A percentile compares a stretch with the other conserved stretches of the same genome.
phyloP scores from a whole-genome alignment of 1,140 invertebrate species.

The Micrasema minimum region DNA sequence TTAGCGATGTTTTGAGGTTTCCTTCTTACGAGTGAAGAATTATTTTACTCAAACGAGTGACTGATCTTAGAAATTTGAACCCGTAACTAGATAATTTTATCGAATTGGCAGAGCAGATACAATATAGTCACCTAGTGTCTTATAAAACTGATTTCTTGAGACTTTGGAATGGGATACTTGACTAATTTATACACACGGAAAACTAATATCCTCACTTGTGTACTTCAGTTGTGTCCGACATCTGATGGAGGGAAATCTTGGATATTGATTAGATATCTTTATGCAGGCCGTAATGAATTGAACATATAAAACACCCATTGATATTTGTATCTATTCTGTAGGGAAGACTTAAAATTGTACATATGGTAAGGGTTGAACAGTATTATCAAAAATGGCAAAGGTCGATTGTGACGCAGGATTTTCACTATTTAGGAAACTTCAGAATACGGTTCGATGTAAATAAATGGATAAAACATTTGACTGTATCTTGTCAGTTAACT shows the following conservation, averaged over 20 bases:
- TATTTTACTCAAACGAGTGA: constrained; percentile 1
- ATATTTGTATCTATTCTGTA: constrained; percentile 27
- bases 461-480: constrained; percentile 10
- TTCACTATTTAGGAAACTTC: constrained; percentile 36
- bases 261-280: no score
- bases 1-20: constrained; percentile 25
- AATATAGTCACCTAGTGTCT: constrained; percentile 11
- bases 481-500: constrained; percentile 5
- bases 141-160: constrained; percentile 1
- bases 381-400: constrained; percentile 9
- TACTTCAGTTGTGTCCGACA: no score
- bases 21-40: constrained; percentile 20
- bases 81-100: constrained; percentile 28
- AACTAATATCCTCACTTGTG: no score
- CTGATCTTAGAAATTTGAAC: constrained; percentile 21
- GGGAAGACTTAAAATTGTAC: constrained; percentile 20
- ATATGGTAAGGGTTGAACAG: constrained; percentile 5
- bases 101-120: constrained; percentile 19
- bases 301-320: constrained; percentile 1
- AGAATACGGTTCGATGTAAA: constrained; percentile 29
- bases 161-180: no score
- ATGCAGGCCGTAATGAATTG: no score
- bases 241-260: no score
- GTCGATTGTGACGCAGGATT: not conserved
- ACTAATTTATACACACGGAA: no score